These are phyloP conservation scores for Acipenser oxyrinchus DNA, from an alignment of 2,797 vertebrate species.

Conservation along the genomic window DNA sequence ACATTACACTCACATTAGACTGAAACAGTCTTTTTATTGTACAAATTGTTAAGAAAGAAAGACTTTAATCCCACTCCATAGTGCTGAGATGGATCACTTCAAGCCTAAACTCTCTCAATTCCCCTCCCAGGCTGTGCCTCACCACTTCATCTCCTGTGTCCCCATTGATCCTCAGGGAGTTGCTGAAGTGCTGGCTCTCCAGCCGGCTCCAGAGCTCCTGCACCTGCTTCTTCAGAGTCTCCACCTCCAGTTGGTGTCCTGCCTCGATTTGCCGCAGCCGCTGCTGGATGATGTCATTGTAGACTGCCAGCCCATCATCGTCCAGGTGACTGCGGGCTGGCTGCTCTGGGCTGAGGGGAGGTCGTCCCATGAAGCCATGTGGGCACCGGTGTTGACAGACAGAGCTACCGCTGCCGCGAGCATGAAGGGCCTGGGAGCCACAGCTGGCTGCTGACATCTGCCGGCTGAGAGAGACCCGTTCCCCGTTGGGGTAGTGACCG, in stretches of 20 bases:
- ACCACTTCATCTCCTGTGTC: slow-evolving; percentile 88
- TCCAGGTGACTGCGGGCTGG: slow-evolving; percentile 82
- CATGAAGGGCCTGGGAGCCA: slow-evolving; percentile 62
- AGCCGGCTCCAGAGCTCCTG: slow-evolving; percentile 85
- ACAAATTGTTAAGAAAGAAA: too few relatives aligned
- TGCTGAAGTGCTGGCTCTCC: slow-evolving; percentile 76
- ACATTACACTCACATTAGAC: too few relatives aligned
- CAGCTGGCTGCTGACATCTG: slow-evolving; percentile 74
- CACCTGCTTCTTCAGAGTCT: slow-evolving; percentile 89
- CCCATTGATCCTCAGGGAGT: slow-evolving; percentile 73
- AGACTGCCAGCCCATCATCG: slow-evolving; percentile 83
- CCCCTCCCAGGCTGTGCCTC: slow-evolving; percentile 42
- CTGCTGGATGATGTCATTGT: slow-evolving; percentile 83
- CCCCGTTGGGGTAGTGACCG: slow-evolving; percentile 58
- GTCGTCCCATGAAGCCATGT: slow-evolving; percentile 50
- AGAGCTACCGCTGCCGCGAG: slow-evolving; percentile 40
- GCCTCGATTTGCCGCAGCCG: slow-evolving; percentile 90
- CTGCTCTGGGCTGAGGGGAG: slow-evolving; percentile 73
- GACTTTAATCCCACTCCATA: too few relatives aligned
- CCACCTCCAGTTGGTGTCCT: slow-evolving; percentile 89
- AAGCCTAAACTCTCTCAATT: background rate
- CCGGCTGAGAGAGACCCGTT: slow-evolving; percentile 69
- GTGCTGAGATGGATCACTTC: background rate
- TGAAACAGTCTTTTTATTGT: too few relatives aligned
- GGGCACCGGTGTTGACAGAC: slow-evolving; percentile 60